Percentiles rank a stretch among this genome's conserved stretches.
Conservation (phyloP, 2,113 vertebrate species). For the Hymenochirus boettgeri region DNA sequence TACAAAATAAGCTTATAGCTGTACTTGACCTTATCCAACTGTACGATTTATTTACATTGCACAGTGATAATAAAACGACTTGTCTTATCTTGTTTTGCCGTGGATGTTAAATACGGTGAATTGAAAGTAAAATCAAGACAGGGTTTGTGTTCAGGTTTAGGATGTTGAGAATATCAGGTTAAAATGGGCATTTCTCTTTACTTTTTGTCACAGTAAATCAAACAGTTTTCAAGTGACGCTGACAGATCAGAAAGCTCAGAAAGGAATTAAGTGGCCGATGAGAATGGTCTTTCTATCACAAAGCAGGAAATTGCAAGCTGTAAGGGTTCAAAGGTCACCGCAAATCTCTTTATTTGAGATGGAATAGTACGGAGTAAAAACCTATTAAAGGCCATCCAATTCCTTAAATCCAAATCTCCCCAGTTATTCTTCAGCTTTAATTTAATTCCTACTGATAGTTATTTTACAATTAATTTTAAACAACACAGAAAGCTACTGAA, state of each 20-base stretch:
- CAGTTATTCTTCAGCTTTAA: slow-evolving; percentile 30
- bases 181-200: slow-evolving; percentile 44
- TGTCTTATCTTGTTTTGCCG: slow-evolving; percentile 47
- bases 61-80: slow-evolving; percentile 46
- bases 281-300: slow-evolving; percentile 57
- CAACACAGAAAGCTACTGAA: too few species aligned
- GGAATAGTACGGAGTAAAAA: slow-evolving; percentile 33
- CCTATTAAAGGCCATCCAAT: slow-evolving; percentile 49
- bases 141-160: slow-evolving; percentile 43
- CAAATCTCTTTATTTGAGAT: slow-evolving; percentile 61
- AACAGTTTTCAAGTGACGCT: slow-evolving; percentile 47
- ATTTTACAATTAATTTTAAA: slow-evolving; percentile 9
- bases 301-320: slow-evolving; percentile 54
- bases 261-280: slow-evolving; percentile 56
- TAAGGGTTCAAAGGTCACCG: slow-evolving; percentile 56
- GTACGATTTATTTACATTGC: slow-evolving; percentile 45
- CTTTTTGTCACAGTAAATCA: slow-evolving; percentile 51
- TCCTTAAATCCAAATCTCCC: slow-evolving; percentile 41
- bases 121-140: slow-evolving; percentile 44
- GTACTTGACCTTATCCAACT: slow-evolving; percentile 38
- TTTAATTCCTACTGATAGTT: slow-evolving; percentile 30
- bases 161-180: slow-evolving; percentile 23
- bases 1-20: slow-evolving; percentile 18
- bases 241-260: slow-evolving; percentile 48
- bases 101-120: slow-evolving; percentile 37